Evolutionary conservation across 2,113 vertebrate genomes (phyloP).

Genomic region (Podocnemis expansa): DNA sequence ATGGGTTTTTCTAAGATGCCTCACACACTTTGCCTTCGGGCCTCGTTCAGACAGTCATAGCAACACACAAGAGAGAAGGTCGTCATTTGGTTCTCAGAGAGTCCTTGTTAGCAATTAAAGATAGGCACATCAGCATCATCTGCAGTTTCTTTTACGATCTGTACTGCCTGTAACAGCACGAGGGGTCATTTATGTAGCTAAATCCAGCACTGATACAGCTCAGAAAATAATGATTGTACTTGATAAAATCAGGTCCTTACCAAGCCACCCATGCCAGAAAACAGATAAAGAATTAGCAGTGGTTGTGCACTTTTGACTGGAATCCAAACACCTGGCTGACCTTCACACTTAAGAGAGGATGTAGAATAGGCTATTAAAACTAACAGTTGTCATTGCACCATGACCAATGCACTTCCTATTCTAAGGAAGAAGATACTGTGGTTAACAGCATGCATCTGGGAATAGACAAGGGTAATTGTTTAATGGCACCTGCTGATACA

Average conservation of each 20-base stretch:
- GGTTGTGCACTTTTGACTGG: rapidly evolving
- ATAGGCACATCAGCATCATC: not conserved
- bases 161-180: rapidly evolving
- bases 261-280: not conserved
- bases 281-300: not conserved
- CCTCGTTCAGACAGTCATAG: not conserved
- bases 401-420: not conserved
- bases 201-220: not conserved
- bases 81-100: not conserved
- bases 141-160: not conserved
- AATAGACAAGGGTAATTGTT: rapidly evolving
- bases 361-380: not conserved
- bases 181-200: not conserved
- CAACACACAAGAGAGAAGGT: not conserved
- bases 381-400: rapidly evolving
- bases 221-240: not conserved
- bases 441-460: not conserved
- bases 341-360: rapidly evolving
- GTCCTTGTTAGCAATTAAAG: not conserved
- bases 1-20: not conserved
- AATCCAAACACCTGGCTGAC: not conserved
- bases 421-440: not conserved
- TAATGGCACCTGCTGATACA: not conserved
- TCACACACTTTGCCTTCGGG: not conserved
- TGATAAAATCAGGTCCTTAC: not conserved